Evolutionary conservation across 2,797 vertebrate genomes (phyloP).

Genomic region (Cossypha polioptera): DNA sequence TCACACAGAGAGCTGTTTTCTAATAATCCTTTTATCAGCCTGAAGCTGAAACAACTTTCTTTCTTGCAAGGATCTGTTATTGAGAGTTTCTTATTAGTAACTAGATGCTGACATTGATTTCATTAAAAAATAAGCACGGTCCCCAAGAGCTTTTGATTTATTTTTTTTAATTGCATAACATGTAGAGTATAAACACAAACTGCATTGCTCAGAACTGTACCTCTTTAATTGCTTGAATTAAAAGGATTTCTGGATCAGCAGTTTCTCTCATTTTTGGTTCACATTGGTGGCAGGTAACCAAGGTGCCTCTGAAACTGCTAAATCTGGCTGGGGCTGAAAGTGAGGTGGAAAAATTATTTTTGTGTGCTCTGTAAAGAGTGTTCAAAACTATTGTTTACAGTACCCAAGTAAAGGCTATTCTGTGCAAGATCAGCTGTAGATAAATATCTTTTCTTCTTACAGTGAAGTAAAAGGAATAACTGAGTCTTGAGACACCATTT

Average conservation of each 20-base stretch:
- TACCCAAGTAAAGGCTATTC: not conserved
- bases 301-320: not conserved
- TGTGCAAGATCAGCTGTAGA: not conserved
- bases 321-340: not conserved
- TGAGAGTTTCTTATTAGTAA: conserved; percentile 39
- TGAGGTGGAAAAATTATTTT: not conserved
- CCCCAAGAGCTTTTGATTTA: not conserved
- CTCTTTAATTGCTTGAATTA: not conserved
- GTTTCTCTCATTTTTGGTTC: not conserved
- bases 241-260: conserved; percentile 3
- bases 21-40: conserved; percentile 48
- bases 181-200: not conserved
- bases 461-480: not conserved
- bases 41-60: conserved; percentile 30
- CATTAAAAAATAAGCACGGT: conserved; percentile 12
- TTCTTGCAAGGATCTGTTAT: conserved; percentile 6
- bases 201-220: not conserved
- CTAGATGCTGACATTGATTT: conserved; percentile 47
- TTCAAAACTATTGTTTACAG: not conserved
- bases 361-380: not conserved
- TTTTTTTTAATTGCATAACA: conserved; percentile 9
- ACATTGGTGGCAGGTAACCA: not conserved
- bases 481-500: not conserved
- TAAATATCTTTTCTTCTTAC: not conserved
- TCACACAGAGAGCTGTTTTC: not conserved